phyloP scores from a whole-genome alignment of 2,113 vertebrate genomes.

The Hippocampus abdominalis region DNA sequence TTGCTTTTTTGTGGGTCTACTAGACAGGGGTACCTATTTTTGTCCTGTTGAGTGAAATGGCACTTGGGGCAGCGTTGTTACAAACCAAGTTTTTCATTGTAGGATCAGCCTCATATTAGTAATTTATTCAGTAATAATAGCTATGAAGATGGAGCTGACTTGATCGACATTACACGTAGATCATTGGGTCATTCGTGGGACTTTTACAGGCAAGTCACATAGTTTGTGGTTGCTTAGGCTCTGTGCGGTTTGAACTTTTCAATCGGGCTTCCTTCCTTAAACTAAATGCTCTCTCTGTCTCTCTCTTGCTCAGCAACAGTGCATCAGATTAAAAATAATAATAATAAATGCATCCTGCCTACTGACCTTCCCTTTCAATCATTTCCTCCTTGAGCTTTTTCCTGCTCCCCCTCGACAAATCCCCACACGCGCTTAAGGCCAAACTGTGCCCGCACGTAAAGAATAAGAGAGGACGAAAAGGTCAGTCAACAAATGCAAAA shows the following conservation, averaged over 20 bases:
- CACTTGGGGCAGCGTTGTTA: no score
- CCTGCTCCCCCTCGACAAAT: constrained; percentile 26
- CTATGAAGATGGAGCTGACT: no score
- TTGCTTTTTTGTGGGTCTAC: no score
- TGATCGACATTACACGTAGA: no score
- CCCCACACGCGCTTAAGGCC: constrained; percentile 19
- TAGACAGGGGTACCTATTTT: no score
- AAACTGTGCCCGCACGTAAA: constrained; percentile 25
- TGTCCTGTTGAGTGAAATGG: no score
- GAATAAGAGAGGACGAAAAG: constrained; percentile 16
- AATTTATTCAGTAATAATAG: no score
- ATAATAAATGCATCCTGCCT: constrained; percentile 62
- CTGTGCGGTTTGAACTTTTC: constrained; percentile 1
- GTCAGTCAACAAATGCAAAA: constrained; percentile 16
- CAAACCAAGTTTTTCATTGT: no score
- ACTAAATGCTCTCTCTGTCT: background rate
- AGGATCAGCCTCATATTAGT: no score
- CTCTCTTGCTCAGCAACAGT: constrained; percentile 14
- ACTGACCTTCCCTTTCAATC: constrained; percentile 65
- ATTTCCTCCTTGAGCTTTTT: constrained; percentile 52
- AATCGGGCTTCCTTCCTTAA: constrained; percentile 9
- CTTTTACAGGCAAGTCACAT: background rate
- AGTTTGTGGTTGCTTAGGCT: background rate
- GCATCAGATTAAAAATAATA: constrained; percentile 52
- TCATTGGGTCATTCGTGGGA: no score